Percentiles rank a stretch among this genome's conserved stretches.
phyloP scores from a whole-genome alignment of 64 coral and sea anemone species.

The Montipora capricornis region DNA sequence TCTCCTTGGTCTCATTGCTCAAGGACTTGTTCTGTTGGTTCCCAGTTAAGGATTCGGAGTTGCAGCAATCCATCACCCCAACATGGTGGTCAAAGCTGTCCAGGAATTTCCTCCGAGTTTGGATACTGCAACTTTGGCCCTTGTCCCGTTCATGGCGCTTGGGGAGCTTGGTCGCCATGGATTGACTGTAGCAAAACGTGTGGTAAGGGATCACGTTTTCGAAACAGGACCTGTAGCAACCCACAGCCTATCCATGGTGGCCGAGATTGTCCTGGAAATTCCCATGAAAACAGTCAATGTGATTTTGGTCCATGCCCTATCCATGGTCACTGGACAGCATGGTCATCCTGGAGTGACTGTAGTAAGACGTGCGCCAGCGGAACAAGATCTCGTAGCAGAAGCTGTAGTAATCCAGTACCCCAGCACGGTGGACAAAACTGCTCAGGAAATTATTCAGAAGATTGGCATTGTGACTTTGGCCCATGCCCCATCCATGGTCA shows the following conservation, averaged over 20 bases:
- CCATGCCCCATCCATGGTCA: not conserved
- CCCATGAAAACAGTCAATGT: constrained; percentile 26
- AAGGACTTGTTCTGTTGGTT: constrained; percentile 66
- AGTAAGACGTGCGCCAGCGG: constrained; percentile 75
- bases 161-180: constrained; percentile 83
- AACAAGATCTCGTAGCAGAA: constrained; percentile 38
- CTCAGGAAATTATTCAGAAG: constrained; percentile 20
- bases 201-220: constrained; percentile 52
- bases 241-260: constrained; percentile 56
- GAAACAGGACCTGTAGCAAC: constrained; percentile 47
- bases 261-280: constrained; percentile 43
- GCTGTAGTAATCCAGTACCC: constrained; percentile 35
- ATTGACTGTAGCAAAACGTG: constrained; percentile 74
- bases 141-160: constrained; percentile 59
- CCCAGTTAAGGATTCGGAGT: constrained; percentile 37
- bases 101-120: constrained; percentile 16
- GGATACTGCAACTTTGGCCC: constrained; percentile 21
- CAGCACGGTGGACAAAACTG: constrained; percentile 57
- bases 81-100: constrained; percentile 53
- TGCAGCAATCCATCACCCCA: constrained; percentile 60
- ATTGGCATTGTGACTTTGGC: not conserved
- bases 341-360: constrained; percentile 79
- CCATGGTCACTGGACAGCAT: constrained; percentile 65
- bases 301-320: constrained; percentile 47
- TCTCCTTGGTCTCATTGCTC: constrained; percentile 55